Percentiles rank a stretch among this genome's conserved stretches.
Evolutionary conservation across 2,113 vertebrate genomes (phyloP).

Genomic region (Catagonus wagneri): DNA sequence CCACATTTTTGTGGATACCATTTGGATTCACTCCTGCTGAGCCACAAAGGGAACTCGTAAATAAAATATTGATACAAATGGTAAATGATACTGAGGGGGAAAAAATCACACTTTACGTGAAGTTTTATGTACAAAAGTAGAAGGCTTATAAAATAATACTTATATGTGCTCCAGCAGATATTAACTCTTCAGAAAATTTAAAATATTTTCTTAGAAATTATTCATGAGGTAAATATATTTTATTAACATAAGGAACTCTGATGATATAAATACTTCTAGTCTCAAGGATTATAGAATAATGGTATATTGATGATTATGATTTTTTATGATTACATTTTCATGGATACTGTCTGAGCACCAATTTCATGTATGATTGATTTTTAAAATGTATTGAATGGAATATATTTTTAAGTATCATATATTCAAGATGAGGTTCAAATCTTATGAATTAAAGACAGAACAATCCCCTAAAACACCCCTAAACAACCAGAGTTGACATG

Average conservation of each 20-base stretch:
- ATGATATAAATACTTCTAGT: slow-evolving; percentile 34
- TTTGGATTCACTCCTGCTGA: too few species aligned
- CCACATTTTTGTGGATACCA: too few species aligned
- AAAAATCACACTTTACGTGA: background rate
- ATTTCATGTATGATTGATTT: slow-evolving; percentile 73
- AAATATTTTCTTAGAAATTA: slow-evolving; percentile 41
- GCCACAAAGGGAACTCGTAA: too few species aligned
- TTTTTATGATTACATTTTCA: slow-evolving; percentile 42
- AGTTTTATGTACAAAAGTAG: background rate
- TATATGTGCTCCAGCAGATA: background rate
- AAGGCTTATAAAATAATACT: background rate
- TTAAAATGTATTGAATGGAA: slow-evolving; percentile 69
- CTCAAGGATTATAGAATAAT: background rate
- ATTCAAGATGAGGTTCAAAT: slow-evolving; percentile 71
- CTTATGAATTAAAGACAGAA: slow-evolving; percentile 73
- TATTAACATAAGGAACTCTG: slow-evolving; percentile 47
- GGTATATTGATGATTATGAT: slow-evolving; percentile 11
- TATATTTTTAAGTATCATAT: slow-evolving; percentile 76
- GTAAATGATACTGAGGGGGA: background rate
- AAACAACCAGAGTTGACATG: slow-evolving; percentile 19
- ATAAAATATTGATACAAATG: background rate
- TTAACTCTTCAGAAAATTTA: background rate
- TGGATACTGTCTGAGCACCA: slow-evolving; percentile 44
- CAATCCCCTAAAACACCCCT: background rate
- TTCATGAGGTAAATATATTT: slow-evolving; percentile 50